Evolutionary conservation across 2,888 invertebrate genomes (phyloP), one percentile per base, ranked within the genome.

Genomic region (Sthenelais limicola): DNA sequence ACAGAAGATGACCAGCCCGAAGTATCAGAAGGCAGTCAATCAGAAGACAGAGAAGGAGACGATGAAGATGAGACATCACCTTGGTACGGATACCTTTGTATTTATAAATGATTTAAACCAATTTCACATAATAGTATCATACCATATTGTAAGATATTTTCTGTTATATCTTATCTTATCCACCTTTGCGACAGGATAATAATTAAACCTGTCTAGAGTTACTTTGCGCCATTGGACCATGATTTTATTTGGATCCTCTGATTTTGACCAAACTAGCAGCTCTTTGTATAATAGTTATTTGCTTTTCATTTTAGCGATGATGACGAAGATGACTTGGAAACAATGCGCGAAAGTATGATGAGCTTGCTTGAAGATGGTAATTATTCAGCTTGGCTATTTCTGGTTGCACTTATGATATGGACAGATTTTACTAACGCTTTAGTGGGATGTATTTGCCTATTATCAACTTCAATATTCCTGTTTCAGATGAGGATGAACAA

Each of bases 341-440:
- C 78, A 54, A 38, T 79, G 74, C 48, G 78, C 68, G 71, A 71
- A 56, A 74, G 67, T 32, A 77, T 77, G 79, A 72, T 71, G 72
- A 68, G 58, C 51, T 28, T 78, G 18, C 66, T 77, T n/a, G 66
- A 71, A 18, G 67, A 68, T 33, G 68, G 69, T 5, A 49, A 48
- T 15, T 30, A 56, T 38, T 62, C 24, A 47, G 47, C n/a, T n/a
- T n/a, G n/a, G n/a, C n/a, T n/a, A n/a, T n/a, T n/a, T n/a, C n/a
- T n/a, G n/a, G n/a, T n/a, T n/a, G n/a, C n/a, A n/a, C n/a, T n/a
- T n/a, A n/a, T n/a, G n/a, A n/a, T n/a, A n/a, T n/a, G n/a, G n/a
- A n/a, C n/a, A n/a, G 43, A 43, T 43, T 43, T 43, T 43, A 18
- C 12, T 43, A 43, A 43, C 43, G 18, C 18, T 43, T 43, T 47